These are phyloP conservation scores for Decapterus maruadsi DNA, from an alignment of 2,797 vertebrate species.

Conservation along the genomic window DNA sequence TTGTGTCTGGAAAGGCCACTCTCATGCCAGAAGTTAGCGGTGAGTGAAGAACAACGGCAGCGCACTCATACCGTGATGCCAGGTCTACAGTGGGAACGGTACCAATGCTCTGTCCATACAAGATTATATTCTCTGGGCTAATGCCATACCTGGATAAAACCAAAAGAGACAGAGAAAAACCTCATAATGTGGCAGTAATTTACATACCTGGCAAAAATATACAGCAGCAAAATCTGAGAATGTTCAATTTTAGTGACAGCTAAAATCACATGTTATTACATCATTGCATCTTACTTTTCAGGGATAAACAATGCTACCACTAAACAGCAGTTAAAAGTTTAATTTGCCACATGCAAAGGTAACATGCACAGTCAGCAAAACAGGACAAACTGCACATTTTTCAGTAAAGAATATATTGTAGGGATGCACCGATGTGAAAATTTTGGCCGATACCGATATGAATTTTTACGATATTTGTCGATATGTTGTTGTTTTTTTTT, in stretches of 20 bases:
- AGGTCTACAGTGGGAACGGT: conserved; percentile 96
- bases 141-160: conserved; percentile 90
- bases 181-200: not conserved
- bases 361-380: too few species aligned
- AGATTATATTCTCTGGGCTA: conserved; percentile 94
- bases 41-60: conserved; percentile 94
- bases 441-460: too few species aligned
- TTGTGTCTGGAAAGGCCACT: conserved; percentile 96
- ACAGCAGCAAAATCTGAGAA: not conserved
- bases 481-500: too few species aligned
- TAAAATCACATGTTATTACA: too few species aligned
- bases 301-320: too few species aligned
- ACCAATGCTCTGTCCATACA: conserved; percentile 97
- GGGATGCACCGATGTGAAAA: too few species aligned
- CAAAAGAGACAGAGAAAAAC: conserved; percentile 5
- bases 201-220: not conserved
- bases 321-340: too few species aligned
- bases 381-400: too few species aligned
- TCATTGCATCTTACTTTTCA: not conserved
- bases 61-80: conserved; percentile 95
- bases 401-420: too few species aligned
- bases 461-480: too few species aligned
- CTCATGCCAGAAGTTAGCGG: conserved; percentile 97
- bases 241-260: too few species aligned
- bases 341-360: too few species aligned